Evolutionary conservation across 1,140 invertebrate species (phyloP).

Genomic region (Gyrodactylus bullatarudis): DNA sequence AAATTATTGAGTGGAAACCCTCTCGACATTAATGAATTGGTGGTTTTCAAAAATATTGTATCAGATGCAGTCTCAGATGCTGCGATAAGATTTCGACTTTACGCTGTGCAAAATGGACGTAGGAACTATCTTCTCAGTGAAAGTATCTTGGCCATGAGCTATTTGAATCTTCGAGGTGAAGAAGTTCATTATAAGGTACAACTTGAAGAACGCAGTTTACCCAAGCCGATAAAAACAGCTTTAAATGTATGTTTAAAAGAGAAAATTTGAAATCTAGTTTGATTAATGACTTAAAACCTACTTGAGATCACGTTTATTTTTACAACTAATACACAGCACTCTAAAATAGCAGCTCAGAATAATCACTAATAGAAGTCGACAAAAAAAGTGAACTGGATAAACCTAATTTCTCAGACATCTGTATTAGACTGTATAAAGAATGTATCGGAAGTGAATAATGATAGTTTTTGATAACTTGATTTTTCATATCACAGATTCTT

Average conservation of each 20-base stretch:
- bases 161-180: neutral
- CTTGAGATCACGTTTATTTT: too few species aligned
- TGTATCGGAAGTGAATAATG: too few species aligned
- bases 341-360: too few species aligned
- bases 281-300: too few species aligned
- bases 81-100: neutral
- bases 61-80: neutral
- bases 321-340: too few species aligned
- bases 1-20: neutral
- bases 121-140: neutral
- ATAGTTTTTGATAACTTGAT: too few species aligned
- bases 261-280: too few species aligned
- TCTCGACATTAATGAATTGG: neutral
- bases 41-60: neutral
- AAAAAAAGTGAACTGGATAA: too few species aligned
- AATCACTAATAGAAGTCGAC: too few species aligned
- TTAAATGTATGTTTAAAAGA: neutral
- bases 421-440: too few species aligned
- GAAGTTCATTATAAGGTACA: neutral
- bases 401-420: too few species aligned
- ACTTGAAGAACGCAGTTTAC: neutral
- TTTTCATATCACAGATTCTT: too few species aligned
- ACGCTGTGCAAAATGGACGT: neutral
- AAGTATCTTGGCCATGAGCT: neutral
- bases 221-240: neutral